Conservation (phyloP, 1,140 invertebrate species). For the Rhynchophorus ferrugineus region DNA sequence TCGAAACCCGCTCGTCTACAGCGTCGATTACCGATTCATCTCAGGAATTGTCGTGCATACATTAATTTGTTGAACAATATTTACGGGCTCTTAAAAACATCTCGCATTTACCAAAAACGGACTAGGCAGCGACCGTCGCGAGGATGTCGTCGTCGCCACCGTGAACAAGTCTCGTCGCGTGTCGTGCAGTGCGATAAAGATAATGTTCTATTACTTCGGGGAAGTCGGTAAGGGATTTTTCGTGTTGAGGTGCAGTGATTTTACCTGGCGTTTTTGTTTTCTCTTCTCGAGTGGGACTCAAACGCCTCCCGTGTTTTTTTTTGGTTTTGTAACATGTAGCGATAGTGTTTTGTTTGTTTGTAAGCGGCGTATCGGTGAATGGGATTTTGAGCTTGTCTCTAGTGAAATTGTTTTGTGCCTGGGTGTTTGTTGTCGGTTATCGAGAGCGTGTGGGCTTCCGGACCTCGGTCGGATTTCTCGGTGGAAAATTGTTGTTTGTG, state of each 20-base stretch:
- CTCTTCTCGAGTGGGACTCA: too few species aligned
- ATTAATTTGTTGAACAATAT: constrained; percentile 14
- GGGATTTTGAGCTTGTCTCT: too few species aligned
- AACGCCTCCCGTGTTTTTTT: constrained; percentile 3
- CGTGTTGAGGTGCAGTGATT: too few species aligned
- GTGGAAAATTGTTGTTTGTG: too few species aligned
- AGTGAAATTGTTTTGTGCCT: too few species aligned
- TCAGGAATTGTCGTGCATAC: constrained; percentile 18
- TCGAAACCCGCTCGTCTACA: constrained; percentile 5
- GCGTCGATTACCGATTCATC: constrained; percentile 18
- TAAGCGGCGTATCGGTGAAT: too few species aligned
- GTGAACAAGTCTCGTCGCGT: constrained; percentile 3
- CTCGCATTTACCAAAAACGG: neutral
- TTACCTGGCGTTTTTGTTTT: too few species aligned
- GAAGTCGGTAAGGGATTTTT: constrained; percentile 20
- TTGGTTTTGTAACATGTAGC: too few species aligned
- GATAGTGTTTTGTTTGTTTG: too few species aligned
- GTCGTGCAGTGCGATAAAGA: neutral
- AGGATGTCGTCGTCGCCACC: neutral
- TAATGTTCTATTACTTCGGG: constrained; percentile 20
- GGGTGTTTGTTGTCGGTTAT: too few species aligned
- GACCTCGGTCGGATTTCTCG: too few species aligned
- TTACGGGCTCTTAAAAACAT: constrained; percentile 10
- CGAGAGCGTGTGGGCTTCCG: too few species aligned
- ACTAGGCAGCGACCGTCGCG: neutral